Evolutionary conservation across 2,797 vertebrate species (phyloP).

Genomic region (Dipus sagitta): DNA sequence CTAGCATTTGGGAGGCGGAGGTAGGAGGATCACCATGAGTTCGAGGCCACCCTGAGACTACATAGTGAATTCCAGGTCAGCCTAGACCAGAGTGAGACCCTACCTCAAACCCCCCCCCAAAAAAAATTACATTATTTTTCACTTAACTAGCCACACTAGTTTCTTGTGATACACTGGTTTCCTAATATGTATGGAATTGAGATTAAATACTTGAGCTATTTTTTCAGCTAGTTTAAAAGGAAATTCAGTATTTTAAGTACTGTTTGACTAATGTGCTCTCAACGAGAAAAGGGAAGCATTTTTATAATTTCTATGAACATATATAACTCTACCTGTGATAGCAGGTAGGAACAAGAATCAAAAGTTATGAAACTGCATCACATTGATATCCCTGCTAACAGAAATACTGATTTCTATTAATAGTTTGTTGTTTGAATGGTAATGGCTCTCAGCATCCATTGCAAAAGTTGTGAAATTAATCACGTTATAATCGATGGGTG

Average conservation of each 20-base stretch:
- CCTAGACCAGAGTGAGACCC: too few species aligned
- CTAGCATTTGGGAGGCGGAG: too few species aligned
- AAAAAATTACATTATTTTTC: too few species aligned
- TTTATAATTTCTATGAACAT: constrained; percentile 23
- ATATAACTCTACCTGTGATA: background rate
- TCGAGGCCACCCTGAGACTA: too few species aligned
- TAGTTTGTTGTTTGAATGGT: background rate
- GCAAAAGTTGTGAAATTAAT: constrained; percentile 24
- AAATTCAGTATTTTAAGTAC: background rate
- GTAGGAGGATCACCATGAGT: too few species aligned
- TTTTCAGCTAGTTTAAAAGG: constrained; percentile 19
- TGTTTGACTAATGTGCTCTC: background rate
- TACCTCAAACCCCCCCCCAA: too few species aligned
- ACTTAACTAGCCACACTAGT: too few species aligned
- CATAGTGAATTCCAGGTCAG: too few species aligned
- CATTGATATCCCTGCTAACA: constrained; percentile 13
- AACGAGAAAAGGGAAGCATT: constrained; percentile 8
- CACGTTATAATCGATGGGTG: constrained; percentile 18
- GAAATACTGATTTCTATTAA: constrained; percentile 29
- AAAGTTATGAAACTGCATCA: constrained; percentile 53
- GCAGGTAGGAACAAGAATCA: constrained; percentile 8
- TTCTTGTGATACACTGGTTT: background rate
- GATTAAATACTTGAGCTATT: background rate
- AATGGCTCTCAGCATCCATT: background rate
- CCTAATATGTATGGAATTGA: background rate